These are phyloP conservation scores for Embidobia sp. DNA, from an alignment of 2,888 invertebrate species.

Conservation along the genomic window DNA sequence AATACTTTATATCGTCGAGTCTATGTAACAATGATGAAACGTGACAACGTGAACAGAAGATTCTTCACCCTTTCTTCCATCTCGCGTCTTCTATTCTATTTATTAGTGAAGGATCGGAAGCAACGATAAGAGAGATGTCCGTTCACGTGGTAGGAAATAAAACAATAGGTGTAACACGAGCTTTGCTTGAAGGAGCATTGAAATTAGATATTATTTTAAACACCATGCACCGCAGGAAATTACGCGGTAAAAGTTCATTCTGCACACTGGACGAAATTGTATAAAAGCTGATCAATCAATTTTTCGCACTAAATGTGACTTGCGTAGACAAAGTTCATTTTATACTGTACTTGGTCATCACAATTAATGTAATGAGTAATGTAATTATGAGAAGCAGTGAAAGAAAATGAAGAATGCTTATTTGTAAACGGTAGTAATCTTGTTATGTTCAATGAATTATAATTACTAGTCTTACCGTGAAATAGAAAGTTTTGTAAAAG, in stretches of 20 bases:
- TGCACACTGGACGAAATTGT: conserved; percentile 8
- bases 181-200: conserved; percentile 27
- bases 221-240: conserved; percentile 37
- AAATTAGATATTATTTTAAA: conserved; percentile 46
- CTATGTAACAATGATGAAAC: conserved; percentile 12
- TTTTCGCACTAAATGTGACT: conserved; percentile 5
- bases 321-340: background rate
- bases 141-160: conserved; percentile 44
- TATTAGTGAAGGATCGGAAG: conserved; percentile 38
- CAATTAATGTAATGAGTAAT: conserved; percentile 25
- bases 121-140: conserved; percentile 22
- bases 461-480: conserved; percentile 7
- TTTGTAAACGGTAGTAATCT: background rate
- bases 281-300: conserved; percentile 23
- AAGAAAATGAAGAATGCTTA: conserved; percentile 18
- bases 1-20: background rate
- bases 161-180: conserved; percentile 55
- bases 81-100: conserved; percentile 21
- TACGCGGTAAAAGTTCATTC: conserved; percentile 9
- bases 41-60: conserved; percentile 18
- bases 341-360: conserved; percentile 3
- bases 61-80: conserved; percentile 11
- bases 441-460: conserved; percentile 32
- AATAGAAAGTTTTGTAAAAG: conserved; percentile 18
- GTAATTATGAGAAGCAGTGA: conserved; percentile 27